Conservation (phyloP, 1,140 invertebrate species). For the Gonatopus flavifemur region DNA sequence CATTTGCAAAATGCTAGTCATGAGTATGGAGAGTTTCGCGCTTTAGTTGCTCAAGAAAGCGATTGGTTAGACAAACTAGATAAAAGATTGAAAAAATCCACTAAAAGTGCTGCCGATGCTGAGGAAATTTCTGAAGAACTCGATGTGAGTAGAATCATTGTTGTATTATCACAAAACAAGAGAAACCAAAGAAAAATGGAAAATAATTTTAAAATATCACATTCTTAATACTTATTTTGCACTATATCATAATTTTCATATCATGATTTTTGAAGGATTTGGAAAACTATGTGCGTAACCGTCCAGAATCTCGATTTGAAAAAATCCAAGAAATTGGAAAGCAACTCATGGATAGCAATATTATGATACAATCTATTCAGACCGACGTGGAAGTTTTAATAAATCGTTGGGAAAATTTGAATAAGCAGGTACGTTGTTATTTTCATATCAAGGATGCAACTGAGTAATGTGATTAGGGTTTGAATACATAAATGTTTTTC, state of each 20-base stretch:
- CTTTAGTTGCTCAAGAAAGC: conserved; percentile 74
- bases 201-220: background rate
- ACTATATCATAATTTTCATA: conserved; percentile 4
- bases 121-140: conserved; percentile 90
- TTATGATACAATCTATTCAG: conserved; percentile 73
- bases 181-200: background rate
- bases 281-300: conserved; percentile 81
- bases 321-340: conserved; percentile 77
- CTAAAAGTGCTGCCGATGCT: conserved; percentile 80
- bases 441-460: background rate
- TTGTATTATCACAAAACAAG: background rate
- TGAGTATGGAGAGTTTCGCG: conserved; percentile 78
- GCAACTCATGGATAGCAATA: conserved; percentile 72
- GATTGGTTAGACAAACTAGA: conserved; percentile 83
- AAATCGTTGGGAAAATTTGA: conserved; percentile 68
- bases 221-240: background rate
- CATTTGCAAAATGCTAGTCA: conserved; percentile 70
- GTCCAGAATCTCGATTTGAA: conserved; percentile 70
- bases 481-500: background rate
- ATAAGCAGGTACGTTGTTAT: conserved; percentile 62
- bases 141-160: conserved; percentile 66
- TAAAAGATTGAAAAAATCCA: conserved; percentile 72
- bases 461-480: conserved; percentile 6
- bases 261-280: too few species aligned
- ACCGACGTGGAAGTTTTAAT: conserved; percentile 70